Conservation (phyloP, 2,888 invertebrate genomes). For the Gymnocheta viridis region DNA sequence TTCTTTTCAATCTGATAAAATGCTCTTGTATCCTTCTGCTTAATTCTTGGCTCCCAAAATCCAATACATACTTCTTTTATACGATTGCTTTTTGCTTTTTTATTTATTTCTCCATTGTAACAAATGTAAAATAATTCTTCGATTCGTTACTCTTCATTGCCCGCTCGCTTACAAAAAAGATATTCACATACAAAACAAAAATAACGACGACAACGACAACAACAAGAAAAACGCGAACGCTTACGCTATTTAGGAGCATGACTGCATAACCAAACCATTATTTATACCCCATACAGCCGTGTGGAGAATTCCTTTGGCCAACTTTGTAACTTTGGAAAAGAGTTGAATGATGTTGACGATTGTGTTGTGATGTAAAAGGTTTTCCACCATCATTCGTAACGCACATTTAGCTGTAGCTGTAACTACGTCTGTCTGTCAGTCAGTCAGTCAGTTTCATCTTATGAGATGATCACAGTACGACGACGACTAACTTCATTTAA, state of each 20-base stretch:
- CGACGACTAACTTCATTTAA: conserved; percentile 33
- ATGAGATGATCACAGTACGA: conserved; percentile 16
- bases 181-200: conserved; percentile 7
- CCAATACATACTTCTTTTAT: background rate
- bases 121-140: conserved; percentile 56
- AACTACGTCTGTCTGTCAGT: no score
- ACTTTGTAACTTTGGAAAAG: conserved; percentile 12
- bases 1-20: conserved; percentile 47
- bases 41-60: conserved; percentile 42
- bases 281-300: conserved; percentile 8
- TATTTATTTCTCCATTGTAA: conserved; percentile 36
- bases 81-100: background rate
- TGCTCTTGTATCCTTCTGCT: conserved; percentile 28
- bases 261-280: conserved; percentile 9
- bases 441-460: conserved; percentile 1
- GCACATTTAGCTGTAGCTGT: conserved; percentile 27
- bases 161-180: background rate
- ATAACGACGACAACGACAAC: background rate
- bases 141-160: conserved; percentile 63
- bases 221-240: background rate
- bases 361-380: conserved; percentile 29
- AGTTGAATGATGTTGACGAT: conserved; percentile 29
- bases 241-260: conserved; percentile 14
- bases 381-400: conserved; percentile 27
- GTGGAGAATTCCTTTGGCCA: conserved; percentile 41